Conservation (phyloP, 92 coral and sea anemone species). For the Pocillopora grandis region DNA sequence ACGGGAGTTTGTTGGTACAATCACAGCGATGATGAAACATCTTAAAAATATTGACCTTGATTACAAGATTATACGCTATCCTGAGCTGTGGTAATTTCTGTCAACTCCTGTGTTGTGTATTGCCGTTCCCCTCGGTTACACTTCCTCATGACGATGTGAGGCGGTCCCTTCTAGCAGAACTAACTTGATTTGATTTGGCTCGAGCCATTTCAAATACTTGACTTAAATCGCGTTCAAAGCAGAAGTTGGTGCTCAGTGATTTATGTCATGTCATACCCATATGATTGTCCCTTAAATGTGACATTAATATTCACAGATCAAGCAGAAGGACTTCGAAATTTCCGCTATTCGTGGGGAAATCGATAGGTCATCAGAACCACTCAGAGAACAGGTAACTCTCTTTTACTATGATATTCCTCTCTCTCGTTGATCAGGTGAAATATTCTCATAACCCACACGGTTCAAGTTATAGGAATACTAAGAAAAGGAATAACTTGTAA, state of each 20-base stretch:
- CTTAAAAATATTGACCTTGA: constrained; percentile 4
- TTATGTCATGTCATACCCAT: no score
- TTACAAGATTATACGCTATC: constrained; percentile 44
- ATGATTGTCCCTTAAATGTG: not conserved
- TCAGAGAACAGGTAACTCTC: constrained; percentile 54
- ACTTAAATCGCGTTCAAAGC: no score
- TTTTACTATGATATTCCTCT: not conserved
- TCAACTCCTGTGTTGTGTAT: not conserved
- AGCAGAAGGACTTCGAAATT: constrained; percentile 53
- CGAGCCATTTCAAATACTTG: no score
- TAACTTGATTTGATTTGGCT: no score
- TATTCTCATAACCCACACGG: no score
- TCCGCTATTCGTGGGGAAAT: constrained; percentile 41
- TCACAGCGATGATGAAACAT: constrained; percentile 36
- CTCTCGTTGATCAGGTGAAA: no score
- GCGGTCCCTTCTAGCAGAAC: not conserved
- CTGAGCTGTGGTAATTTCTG: constrained; percentile 29
- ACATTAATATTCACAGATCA: constrained; percentile 31
- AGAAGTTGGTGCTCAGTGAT: no score
- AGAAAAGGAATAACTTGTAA: no score
- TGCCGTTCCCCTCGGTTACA: not conserved
- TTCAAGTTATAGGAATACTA: no score
- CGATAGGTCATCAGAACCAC: constrained; percentile 44
- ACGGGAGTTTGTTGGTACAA: not conserved
- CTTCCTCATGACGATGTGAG: not conserved